Evolutionary conservation across 2,888 invertebrate genomes (phyloP).

Genomic region (Oligia latruncula): DNA sequence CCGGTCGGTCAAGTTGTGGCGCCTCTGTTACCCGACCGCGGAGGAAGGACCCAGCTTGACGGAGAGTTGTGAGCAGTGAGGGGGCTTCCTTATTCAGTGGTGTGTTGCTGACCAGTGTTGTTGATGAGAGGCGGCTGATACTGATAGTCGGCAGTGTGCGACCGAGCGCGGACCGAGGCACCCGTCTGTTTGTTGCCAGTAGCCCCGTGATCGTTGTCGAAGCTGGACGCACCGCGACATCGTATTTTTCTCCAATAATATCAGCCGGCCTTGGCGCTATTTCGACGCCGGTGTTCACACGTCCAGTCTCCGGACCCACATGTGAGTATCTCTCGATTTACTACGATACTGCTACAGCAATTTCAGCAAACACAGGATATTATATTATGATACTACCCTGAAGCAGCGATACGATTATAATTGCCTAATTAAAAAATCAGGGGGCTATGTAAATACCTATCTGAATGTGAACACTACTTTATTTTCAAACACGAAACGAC

Average conservation of each 20-base stretch:
- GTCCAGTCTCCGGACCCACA: slow-evolving; percentile 66
- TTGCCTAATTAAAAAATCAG: not conserved
- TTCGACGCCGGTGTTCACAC: slow-evolving; percentile 74
- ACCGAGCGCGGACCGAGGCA: slow-evolving; percentile 45
- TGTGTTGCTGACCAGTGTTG: slow-evolving; percentile 15
- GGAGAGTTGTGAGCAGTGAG: too few relatives aligned
- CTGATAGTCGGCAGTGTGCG: slow-evolving; percentile 48
- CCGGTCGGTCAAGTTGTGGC: slow-evolving; percentile 40
- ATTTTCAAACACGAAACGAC: not conserved
- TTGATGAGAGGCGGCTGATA: slow-evolving; percentile 1
- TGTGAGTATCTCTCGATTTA: slow-evolving; percentile 75
- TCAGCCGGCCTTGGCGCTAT: slow-evolving; percentile 80
- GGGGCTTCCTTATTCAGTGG: slow-evolving; percentile 18
- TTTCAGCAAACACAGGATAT: slow-evolving; percentile 8
- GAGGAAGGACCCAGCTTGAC: not conserved
- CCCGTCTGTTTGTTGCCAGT: slow-evolving; percentile 44
- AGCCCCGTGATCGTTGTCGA: slow-evolving; percentile 25
- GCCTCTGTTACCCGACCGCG: slow-evolving; percentile 22
- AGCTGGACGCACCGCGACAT: slow-evolving; percentile 49
- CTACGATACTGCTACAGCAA: slow-evolving; percentile 13
- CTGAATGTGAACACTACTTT: not conserved
- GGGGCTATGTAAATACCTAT: not conserved
- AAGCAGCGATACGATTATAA: not conserved
- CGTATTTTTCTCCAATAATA: slow-evolving; percentile 66
- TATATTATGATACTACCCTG: not conserved